Percentiles rank a stretch among this genome's conserved stretches.
These are phyloP conservation scores for Heteromormyrus szaboi DNA, from an alignment of 2,797 vertebrate species.

Conservation along the genomic window DNA sequence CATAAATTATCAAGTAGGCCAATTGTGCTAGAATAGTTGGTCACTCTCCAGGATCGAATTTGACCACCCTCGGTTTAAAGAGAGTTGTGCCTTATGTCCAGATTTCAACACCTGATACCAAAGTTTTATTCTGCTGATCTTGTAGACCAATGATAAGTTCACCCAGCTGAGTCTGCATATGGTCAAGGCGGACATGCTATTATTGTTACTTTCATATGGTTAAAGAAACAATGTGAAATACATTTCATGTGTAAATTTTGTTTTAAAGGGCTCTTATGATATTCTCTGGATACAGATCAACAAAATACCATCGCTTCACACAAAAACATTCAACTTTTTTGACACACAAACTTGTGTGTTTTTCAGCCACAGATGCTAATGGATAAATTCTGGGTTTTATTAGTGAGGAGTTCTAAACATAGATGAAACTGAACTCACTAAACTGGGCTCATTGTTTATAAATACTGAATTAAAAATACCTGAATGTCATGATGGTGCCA, in stretches of 20 bases:
- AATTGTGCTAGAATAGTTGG: background rate
- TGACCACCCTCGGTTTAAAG: conserved; percentile 7
- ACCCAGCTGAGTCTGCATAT: background rate
- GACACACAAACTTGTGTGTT: background rate
- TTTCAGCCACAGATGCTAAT: background rate
- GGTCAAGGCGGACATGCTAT: background rate
- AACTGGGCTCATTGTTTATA: background rate
- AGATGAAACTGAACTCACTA: background rate
- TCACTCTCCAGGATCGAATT: background rate
- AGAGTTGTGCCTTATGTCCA: conserved; percentile 20
- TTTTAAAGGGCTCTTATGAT: conserved; percentile 1
- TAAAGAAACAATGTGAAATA: background rate
- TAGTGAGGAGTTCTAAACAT: background rate
- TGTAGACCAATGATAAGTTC: background rate
- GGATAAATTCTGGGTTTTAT: background rate
- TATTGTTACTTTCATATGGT: background rate
- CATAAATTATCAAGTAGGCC: background rate
- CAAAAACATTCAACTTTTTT: background rate
- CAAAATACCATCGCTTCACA: background rate
- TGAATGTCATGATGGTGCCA: background rate
- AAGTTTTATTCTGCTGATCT: conserved; percentile 15
- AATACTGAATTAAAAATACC: background rate
- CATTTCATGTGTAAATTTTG: background rate
- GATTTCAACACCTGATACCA: conserved; percentile 18
- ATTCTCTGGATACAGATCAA: background rate